phyloP scores from a whole-genome alignment of 2,888 invertebrate genomes.

The Melitaea athalia region DNA sequence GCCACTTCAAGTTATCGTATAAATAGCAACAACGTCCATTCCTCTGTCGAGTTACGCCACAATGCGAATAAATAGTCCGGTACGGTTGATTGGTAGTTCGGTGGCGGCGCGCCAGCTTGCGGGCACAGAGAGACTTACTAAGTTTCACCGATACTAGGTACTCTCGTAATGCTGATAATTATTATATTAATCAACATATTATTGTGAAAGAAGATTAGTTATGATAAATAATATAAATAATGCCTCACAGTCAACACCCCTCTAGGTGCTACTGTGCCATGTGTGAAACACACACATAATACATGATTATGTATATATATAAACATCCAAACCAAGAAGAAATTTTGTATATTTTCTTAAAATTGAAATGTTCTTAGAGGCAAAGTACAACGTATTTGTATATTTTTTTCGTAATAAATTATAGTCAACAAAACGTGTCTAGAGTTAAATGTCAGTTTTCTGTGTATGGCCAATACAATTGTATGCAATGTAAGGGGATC shows the following conservation, averaged over 20 bases:
- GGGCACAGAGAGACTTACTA: background rate
- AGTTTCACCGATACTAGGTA: background rate
- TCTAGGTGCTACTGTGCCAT: too few species aligned
- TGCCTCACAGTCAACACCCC: too few species aligned
- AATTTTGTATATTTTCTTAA: too few species aligned
- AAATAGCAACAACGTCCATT: slow-evolving; percentile 7
- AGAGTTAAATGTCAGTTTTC: slow-evolving; percentile 49
- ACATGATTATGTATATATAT: too few species aligned
- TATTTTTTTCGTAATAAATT: slow-evolving; percentile 17
- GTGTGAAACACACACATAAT: too few species aligned
- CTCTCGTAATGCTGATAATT: background rate
- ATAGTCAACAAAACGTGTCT: slow-evolving; percentile 27
- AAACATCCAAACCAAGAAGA: too few species aligned
- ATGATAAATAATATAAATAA: too few species aligned
- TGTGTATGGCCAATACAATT: slow-evolving; percentile 38
- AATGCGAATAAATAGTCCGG: slow-evolving; percentile 9
- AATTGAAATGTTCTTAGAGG: background rate
- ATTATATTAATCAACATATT: background rate
- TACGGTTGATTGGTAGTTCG: slow-evolving; percentile 6
- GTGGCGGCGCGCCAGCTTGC: slow-evolving; percentile 11
- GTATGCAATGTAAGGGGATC: too few species aligned
- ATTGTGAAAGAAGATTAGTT: background rate
- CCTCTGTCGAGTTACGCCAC: background rate
- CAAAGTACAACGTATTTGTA: background rate
- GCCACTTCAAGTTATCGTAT: background rate